Conservation (phyloP, 2,113 vertebrate species). For the Chelonoidis abingdonii region DNA sequence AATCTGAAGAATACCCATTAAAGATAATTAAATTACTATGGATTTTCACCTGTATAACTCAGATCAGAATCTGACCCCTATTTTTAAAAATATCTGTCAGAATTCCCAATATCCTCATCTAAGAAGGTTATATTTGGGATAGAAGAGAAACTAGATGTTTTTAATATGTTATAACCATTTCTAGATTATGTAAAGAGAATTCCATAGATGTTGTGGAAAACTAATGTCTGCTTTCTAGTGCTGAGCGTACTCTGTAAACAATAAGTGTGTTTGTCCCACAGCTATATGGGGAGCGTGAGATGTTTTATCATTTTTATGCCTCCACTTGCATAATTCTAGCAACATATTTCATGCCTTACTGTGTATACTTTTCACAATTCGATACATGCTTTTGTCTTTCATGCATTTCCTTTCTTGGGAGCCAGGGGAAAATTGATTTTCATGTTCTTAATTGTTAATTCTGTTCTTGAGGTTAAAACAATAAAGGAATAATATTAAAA, state of each 20-base stretch:
- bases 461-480: not conserved
- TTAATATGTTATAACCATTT: not conserved
- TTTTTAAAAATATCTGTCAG: not conserved
- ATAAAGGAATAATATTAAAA: not conserved
- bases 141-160: not conserved
- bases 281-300: not conserved
- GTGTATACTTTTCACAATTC: not conserved
- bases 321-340: not conserved
- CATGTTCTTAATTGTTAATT: not conserved
- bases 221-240: not conserved
- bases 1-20: not conserved
- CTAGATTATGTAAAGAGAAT: not conserved
- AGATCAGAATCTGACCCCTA: not conserved
- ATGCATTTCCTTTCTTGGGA: not conserved
- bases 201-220: not conserved
- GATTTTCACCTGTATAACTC: not conserved
- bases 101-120: not conserved
- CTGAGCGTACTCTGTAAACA: not conserved
- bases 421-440: not conserved
- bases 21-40: not conserved
- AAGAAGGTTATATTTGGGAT: not conserved
- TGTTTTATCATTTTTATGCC: not conserved
- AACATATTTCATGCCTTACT: not conserved
- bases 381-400: not conserved
- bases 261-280: not conserved